A percentile compares a stretch with the other conserved stretches of the same genome.
Evolutionary conservation across 1,140 invertebrate genomes (phyloP).

Genomic region (Zophobas morio): DNA sequence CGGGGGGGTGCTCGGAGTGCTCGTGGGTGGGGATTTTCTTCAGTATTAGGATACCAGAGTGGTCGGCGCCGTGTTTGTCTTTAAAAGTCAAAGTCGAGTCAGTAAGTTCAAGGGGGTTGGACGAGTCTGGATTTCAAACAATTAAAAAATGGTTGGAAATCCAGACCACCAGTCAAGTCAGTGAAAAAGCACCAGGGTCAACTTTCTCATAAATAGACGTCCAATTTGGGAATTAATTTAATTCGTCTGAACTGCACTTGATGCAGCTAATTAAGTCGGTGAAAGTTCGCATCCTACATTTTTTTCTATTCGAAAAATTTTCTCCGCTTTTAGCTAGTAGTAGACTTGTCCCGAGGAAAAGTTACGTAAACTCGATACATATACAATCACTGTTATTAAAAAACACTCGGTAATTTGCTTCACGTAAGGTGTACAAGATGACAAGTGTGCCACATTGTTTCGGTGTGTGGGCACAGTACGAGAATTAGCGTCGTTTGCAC

Average conservation of each 20-base stretch:
- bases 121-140: not conserved
- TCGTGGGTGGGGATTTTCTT: constrained; percentile 59
- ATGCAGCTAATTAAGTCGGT: constrained; percentile 18
- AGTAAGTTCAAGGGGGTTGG: not conserved
- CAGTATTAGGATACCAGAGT: constrained; percentile 60
- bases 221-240: constrained; percentile 33
- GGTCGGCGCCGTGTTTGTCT: constrained; percentile 55
- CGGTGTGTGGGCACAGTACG: constrained; percentile 22
- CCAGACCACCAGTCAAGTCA: not conserved
- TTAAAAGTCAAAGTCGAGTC: constrained; percentile 50
- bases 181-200: not conserved
- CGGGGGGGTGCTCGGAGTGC: constrained; percentile 42
- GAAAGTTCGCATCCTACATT: constrained; percentile 44
- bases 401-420: not conserved
- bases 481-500: constrained; percentile 11
- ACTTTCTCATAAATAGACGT: constrained; percentile 14
- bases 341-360: not conserved
- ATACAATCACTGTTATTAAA: not conserved
- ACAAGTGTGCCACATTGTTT: constrained; percentile 33
- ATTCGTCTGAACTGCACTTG: constrained; percentile 2
- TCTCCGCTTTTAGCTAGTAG: not conserved
- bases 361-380: not conserved
- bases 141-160: not conserved
- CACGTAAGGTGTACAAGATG: constrained; percentile 33
- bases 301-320: constrained; percentile 5